Conservation (phyloP, 2,888 invertebrate species). For the Mesodorylaimus sp. region DNA sequence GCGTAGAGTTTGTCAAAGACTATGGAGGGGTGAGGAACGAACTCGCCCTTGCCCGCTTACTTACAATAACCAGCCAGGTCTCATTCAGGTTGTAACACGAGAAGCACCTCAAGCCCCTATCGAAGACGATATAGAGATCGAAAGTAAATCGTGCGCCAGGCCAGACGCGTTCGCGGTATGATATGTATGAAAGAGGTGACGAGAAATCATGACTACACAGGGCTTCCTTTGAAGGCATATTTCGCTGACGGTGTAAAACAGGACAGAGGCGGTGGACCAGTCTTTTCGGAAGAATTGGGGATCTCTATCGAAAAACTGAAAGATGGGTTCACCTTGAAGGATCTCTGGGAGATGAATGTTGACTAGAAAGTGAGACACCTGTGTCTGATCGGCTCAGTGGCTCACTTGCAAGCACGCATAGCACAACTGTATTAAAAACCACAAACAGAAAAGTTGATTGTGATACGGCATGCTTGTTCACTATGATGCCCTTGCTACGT, state of each 20-base stretch:
- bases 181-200: no score
- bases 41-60: no score
- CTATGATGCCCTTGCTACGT: no score
- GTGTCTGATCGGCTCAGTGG: no score
- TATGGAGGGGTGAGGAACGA: no score
- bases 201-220: no score
- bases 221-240: constrained; percentile 47
- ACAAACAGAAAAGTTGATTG: no score
- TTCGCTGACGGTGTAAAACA: constrained; percentile 54
- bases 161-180: constrained; percentile 49
- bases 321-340: constrained; percentile 69
- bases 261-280: constrained; percentile 33
- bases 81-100: not conserved
- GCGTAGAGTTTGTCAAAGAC: constrained; percentile 45
- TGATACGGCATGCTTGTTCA: no score
- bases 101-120: constrained; percentile 32
- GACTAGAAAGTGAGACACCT: constrained; percentile 14
- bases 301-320: constrained; percentile 74
- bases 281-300: constrained; percentile 43
- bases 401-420: no score
- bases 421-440: no score
- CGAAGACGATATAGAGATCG: constrained; percentile 37
- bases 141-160: constrained; percentile 30
- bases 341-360: constrained; percentile 63
- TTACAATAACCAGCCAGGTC: no score